These are phyloP conservation scores for Lophura nycthemera DNA, from an alignment of 2,113 vertebrate genomes.

Conservation along the genomic window DNA sequence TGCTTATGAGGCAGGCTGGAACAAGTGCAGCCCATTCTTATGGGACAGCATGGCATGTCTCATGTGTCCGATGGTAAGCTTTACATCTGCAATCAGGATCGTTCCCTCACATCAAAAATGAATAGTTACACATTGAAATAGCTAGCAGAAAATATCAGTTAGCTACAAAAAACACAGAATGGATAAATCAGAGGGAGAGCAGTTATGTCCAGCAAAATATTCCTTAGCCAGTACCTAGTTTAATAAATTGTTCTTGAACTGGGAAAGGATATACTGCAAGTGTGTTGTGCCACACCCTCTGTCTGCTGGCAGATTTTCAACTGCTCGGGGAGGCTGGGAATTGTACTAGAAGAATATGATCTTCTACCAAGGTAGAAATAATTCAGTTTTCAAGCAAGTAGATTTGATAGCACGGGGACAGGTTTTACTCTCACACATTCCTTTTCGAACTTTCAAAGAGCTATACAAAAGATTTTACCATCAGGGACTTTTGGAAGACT, in stretches of 20 bases:
- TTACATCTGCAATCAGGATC: neutral
- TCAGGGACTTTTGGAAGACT: neutral
- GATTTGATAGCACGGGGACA: neutral
- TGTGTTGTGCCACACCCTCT: neutral
- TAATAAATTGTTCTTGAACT: neutral
- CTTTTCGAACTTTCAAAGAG: neutral
- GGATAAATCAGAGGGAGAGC: neutral
- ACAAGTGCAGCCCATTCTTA: neutral
- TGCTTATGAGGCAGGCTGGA: neutral
- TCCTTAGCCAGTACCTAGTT: neutral
- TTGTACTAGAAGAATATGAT: neutral
- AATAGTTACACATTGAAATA: neutral
- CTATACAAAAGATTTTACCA: conserved; percentile 27
- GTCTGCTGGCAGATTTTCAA: neutral
- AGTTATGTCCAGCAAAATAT: neutral
- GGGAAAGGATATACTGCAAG: neutral
- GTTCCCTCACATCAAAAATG: neutral
- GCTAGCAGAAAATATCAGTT: neutral
- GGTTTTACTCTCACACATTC: neutral
- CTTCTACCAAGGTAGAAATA: neutral
- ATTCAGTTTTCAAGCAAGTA: neutral
- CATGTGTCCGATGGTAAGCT: neutral
- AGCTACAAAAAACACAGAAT: neutral
- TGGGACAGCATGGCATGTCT: neutral
- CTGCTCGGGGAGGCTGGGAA: neutral